Conservation (phyloP, 2,797 vertebrate genomes). For the Sylvilagus floridanus region DNA sequence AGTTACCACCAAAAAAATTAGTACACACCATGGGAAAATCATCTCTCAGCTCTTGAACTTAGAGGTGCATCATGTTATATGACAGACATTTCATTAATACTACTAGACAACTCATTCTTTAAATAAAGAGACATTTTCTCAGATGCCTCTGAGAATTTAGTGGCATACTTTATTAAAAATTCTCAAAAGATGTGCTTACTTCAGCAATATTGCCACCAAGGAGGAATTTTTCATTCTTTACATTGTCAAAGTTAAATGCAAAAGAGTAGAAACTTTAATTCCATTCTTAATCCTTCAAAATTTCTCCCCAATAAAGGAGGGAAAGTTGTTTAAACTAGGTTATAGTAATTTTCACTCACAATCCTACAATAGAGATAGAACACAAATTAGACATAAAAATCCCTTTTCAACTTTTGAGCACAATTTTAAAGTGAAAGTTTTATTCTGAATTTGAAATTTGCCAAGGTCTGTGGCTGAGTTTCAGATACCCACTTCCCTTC, state of each 20-base stretch:
- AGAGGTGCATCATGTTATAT: not conserved
- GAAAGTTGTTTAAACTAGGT: not conserved
- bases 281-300: conserved; percentile 65
- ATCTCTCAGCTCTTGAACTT: not conserved
- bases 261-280: conserved; percentile 61
- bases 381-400: conserved; percentile 74
- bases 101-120: not conserved
- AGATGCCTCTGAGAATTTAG: not conserved
- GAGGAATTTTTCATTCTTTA: conserved; percentile 21
- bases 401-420: conserved; percentile 78
- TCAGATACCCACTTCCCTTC: conserved; percentile 84
- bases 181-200: not conserved
- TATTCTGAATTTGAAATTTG: conserved; percentile 83
- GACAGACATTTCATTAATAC: not conserved
- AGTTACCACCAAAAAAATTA: not conserved
- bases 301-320: not conserved
- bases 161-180: not conserved
- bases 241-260: conserved; percentile 41
- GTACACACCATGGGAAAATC: not conserved
- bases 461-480: conserved; percentile 82
- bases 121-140: not conserved
- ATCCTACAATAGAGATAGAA: conserved; percentile 41
- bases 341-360: conserved; percentile 59
- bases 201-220: conserved; percentile 26
- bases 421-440: conserved; percentile 81